Conservation (phyloP, 2,797 vertebrate genomes). For the Enteromius argenteus region DNA sequence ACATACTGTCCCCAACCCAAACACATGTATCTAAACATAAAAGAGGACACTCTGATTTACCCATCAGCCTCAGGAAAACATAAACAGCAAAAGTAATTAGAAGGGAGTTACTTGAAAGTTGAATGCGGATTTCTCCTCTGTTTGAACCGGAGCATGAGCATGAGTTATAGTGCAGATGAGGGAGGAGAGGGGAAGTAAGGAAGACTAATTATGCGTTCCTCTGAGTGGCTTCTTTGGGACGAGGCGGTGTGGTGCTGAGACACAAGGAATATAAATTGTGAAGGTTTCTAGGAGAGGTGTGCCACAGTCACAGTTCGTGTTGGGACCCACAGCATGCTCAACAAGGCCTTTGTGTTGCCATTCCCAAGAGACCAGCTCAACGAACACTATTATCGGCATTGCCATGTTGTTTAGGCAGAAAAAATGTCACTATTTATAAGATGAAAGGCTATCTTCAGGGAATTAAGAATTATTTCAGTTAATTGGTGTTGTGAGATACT, state of each 20-base stretch:
- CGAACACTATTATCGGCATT: constrained; percentile 73
- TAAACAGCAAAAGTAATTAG: constrained; percentile 74
- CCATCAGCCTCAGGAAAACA: constrained; percentile 68
- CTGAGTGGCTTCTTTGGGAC: constrained; percentile 71
- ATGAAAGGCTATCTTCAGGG: constrained; percentile 81
- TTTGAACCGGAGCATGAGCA: constrained; percentile 71
- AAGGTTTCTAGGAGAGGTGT: constrained; percentile 73
- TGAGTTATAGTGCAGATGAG: constrained; percentile 71
- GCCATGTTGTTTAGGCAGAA: constrained; percentile 77
- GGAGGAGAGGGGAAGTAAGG: constrained; percentile 58
- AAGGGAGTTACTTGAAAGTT: constrained; percentile 70
- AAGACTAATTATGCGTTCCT: constrained; percentile 72
- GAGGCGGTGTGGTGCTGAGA: constrained; percentile 66
- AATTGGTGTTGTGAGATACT: constrained; percentile 75
- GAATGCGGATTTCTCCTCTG: constrained; percentile 71
- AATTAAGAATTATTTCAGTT: constrained; percentile 79
- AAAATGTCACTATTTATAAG: constrained; percentile 81
- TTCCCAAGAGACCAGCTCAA: constrained; percentile 73
- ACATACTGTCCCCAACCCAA: constrained; percentile 63
- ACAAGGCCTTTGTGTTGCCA: constrained; percentile 77
- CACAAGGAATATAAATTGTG: constrained; percentile 75
- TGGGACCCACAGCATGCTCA: constrained; percentile 71
- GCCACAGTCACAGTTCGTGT: constrained; percentile 70
- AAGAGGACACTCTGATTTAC: constrained; percentile 63
- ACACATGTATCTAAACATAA: constrained; percentile 65